Evolutionary conservation across 2,888 invertebrate genomes (phyloP).

Genomic region (Sphaerophoria taeniata): DNA sequence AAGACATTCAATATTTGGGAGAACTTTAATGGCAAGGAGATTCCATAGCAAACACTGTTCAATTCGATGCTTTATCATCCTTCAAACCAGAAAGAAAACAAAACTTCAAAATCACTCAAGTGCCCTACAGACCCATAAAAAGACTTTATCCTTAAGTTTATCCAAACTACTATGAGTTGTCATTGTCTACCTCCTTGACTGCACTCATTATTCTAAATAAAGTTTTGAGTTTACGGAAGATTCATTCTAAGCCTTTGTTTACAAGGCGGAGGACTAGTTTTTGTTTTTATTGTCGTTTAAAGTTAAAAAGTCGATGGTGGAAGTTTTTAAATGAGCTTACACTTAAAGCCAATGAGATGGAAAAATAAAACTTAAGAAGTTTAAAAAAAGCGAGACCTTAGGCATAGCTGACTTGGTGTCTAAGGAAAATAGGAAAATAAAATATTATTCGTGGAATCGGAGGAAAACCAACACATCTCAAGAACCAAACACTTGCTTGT

Average conservation of each 20-base stretch:
- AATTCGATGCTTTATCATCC: not conserved
- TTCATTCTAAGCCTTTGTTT: slow-evolving; percentile 26
- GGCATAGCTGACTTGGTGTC: not conserved
- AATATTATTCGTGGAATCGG: no score
- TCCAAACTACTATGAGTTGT: not conserved
- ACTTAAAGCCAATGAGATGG: slow-evolving; percentile 57
- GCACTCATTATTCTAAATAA: slow-evolving; percentile 22
- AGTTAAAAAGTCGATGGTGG: slow-evolving; percentile 44
- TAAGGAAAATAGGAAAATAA: not conserved
- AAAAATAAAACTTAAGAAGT: slow-evolving; percentile 22
- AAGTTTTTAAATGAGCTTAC: slow-evolving; percentile 60
- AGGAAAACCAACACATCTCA: no score
- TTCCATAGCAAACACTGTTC: no score
- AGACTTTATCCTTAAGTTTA: not conserved
- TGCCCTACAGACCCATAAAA: not conserved
- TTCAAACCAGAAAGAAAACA: slow-evolving; percentile 10
- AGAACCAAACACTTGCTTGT: no score
- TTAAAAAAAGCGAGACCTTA: not conserved
- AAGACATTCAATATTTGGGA: no score
- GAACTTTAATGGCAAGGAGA: no score
- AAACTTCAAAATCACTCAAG: slow-evolving; percentile 13
- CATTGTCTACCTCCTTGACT: not conserved
- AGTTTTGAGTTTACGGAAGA: slow-evolving; percentile 28
- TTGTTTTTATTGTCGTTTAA: not conserved
- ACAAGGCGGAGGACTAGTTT: slow-evolving; percentile 12